Evolutionary conservation across 1,140 invertebrate species (phyloP).

Genomic region (Listronotus bonariensis): DNA sequence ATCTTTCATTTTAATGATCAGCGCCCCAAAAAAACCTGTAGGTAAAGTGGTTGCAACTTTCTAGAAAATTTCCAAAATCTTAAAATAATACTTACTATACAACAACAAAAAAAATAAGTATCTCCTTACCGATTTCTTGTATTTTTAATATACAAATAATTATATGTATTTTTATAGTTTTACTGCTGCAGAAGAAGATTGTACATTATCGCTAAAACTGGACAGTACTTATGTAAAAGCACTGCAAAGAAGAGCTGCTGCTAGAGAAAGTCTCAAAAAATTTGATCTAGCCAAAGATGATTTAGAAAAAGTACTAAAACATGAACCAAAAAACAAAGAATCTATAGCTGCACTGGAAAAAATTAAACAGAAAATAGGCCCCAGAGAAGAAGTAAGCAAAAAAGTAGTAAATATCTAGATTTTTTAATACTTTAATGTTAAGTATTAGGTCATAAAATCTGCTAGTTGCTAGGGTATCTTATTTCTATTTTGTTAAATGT

Average conservation of each 20-base stretch:
- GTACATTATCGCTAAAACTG: slow-evolving; percentile 70
- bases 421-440: too few species aligned
- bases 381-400: slow-evolving; percentile 26
- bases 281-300: slow-evolving; percentile 69
- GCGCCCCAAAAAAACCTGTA: too few species aligned
- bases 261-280: slow-evolving; percentile 67
- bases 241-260: slow-evolving; percentile 73
- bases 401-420: too few species aligned
- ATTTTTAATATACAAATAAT: slow-evolving; percentile 4
- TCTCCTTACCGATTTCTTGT: too few species aligned
- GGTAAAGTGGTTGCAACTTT: too few species aligned
- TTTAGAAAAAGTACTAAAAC: slow-evolving; percentile 65
- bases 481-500: too few species aligned
- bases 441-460: too few species aligned
- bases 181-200: slow-evolving; percentile 76
- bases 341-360: slow-evolving; percentile 63
- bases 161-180: slow-evolving; percentile 60
- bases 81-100: too few species aligned
- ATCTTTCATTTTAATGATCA: too few species aligned
- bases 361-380: slow-evolving; percentile 61
- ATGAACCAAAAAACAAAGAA: slow-evolving; percentile 74
- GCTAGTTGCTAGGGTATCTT: too few species aligned
- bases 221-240: slow-evolving; percentile 81
- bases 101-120: too few species aligned
- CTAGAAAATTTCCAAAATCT: too few species aligned